phyloP scores from a whole-genome alignment of 1,140 invertebrate genomes.

The Spodoptera litura region DNA sequence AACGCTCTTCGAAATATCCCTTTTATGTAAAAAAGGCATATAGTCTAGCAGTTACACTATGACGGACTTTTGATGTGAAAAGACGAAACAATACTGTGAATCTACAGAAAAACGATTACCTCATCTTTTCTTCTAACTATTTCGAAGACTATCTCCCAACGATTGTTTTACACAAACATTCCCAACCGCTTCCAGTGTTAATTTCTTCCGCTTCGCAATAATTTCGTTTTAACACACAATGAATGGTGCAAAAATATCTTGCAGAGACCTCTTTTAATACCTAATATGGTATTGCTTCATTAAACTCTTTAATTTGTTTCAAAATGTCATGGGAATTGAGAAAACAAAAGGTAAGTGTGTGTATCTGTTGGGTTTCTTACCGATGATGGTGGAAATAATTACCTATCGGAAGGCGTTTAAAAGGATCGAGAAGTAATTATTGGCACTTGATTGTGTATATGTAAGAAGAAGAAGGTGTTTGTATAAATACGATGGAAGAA shows the following conservation, averaged over 20 bases:
- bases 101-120: background rate
- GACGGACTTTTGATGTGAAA: too few relatives aligned
- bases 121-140: background rate
- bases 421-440: too few relatives aligned
- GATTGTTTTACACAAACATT: background rate
- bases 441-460: too few relatives aligned
- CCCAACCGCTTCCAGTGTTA: constrained; percentile 30
- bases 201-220: constrained; percentile 16
- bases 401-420: too few relatives aligned
- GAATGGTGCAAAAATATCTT: constrained; percentile 27
- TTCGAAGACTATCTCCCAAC: background rate
- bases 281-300: constrained; percentile 18
- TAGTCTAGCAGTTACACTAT: too few relatives aligned
- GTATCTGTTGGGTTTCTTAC: background rate
- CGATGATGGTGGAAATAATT: too few relatives aligned
- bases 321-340: constrained; percentile 38
- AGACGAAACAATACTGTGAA: too few relatives aligned
- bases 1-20: too few relatives aligned
- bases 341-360: constrained; percentile 22
- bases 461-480: too few relatives aligned
- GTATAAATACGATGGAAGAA: too few relatives aligned
- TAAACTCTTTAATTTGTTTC: constrained; percentile 17
- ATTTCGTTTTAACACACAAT: constrained; percentile 41
- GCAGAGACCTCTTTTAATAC: background rate
- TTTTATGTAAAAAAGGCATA: too few relatives aligned